Evolutionary conservation across 2,888 invertebrate species (phyloP), one percentile per base, ranked within the genome.

Genomic region (Parelbella ahira): DNA sequence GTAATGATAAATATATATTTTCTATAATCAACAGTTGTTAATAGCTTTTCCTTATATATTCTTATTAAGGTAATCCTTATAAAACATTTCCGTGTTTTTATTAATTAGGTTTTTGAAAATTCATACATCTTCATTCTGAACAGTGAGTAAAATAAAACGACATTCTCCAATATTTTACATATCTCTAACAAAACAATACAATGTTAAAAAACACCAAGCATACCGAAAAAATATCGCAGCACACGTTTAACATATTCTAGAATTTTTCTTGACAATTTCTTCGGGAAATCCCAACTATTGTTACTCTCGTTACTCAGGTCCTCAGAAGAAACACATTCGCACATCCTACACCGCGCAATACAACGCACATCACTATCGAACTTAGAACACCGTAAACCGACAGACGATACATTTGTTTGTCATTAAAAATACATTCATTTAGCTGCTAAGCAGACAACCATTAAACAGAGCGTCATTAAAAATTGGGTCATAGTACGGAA

Each of bases 161-260:
- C n/a, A n/a, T n/a, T n/a, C n/a, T n/a, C n/a, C n/a, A n/a, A n/a
- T n/a, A n/a, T n/a, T n/a, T n/a, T n/a, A n/a, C n/a, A n/a, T n/a
- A n/a, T n/a, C n/a, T n/a, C n/a, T n/a, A n/a, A n/a, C n/a, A n/a
- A n/a, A n/a, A n/a, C n/a, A n/a, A n/a, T n/a, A n/a, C n/a, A n/a
- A n/a, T n/a, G n/a, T n/a, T n/a, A n/a, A n/a, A n/a, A n/a, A n/a
- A n/a, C n/a, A n/a, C n/a, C n/a, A n/a, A n/a, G n/a, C 80, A 58
- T 78, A 84, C 83, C 82, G 48, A n/a, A n/a, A n/a, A 82, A 76
- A 61, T 65, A 78, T 8, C 72, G 58, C 28, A 68, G 38, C 37
- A 72, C 46, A 44, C 56, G 47, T 54, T 61, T 68, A 8, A 67
- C 48, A 37, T 39, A 66, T 34, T 55, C 56, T 45, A 69, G 46